phyloP scores from a whole-genome alignment of 2,113 vertebrate genomes.

The Noctilio leporinus region DNA sequence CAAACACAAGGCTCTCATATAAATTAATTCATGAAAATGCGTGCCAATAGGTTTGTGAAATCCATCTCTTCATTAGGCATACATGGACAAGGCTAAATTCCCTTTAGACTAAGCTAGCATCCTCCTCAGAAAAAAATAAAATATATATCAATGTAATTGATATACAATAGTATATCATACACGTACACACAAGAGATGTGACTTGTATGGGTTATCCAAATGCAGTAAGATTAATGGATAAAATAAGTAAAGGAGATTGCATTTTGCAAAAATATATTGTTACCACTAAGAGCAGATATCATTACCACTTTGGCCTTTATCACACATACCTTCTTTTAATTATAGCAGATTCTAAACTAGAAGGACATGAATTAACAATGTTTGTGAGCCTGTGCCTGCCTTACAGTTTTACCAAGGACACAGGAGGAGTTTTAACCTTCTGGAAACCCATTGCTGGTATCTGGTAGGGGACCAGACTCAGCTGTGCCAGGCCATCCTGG shows the following conservation, averaged over 20 bases:
- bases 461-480: not conserved
- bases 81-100: not conserved
- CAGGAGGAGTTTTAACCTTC: not conserved
- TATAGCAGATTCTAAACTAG: not conserved
- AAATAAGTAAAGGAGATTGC: not conserved
- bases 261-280: not conserved
- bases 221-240: not conserved
- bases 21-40: slow-evolving; percentile 3
- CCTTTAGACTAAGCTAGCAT: not conserved
- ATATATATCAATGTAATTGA: not conserved
- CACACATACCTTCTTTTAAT: not conserved
- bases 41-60: slow-evolving; percentile 5
- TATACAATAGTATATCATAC: not conserved
- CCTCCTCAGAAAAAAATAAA: not conserved
- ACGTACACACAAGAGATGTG: not conserved
- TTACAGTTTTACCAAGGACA: not conserved
- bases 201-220: not conserved
- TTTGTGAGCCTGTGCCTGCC: not conserved
- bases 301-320: not conserved
- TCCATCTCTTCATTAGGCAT: not conserved
- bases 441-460: not conserved
- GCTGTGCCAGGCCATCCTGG: not conserved
- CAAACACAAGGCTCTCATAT: not conserved
- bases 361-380: not conserved
- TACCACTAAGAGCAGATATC: not conserved